These are phyloP conservation scores for Paguma larvata DNA, from an alignment of 2,797 vertebrate species.

Conservation along the genomic window DNA sequence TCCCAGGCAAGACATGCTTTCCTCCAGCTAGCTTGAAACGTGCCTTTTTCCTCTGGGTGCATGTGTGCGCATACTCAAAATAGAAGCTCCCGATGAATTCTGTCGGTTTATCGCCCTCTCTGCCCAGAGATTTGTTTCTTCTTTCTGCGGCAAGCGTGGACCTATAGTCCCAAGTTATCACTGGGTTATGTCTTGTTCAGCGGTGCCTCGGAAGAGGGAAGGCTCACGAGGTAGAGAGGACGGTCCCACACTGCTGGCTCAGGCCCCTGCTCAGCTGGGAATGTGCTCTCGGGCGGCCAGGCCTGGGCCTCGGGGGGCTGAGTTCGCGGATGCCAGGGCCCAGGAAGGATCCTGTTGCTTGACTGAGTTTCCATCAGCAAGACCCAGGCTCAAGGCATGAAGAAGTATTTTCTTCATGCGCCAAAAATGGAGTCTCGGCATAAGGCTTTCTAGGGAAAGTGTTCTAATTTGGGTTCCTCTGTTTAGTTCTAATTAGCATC, in stretches of 20 bases:
- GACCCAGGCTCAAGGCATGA: neutral
- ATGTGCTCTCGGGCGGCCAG: rapidly evolving
- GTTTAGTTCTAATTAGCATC: neutral
- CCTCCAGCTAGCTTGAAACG: neutral
- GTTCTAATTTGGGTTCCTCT: neutral
- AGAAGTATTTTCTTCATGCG: neutral
- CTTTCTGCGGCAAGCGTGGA: neutral
- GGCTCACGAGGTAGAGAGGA: neutral
- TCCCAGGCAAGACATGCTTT: neutral
- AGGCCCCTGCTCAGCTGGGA: neutral
- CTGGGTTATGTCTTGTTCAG: neutral
- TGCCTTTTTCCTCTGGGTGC: too few species aligned
- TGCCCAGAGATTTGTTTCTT: neutral
- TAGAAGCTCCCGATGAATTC: neutral
- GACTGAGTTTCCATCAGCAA: neutral
- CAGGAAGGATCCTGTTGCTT: neutral
- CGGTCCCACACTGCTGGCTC: neutral
- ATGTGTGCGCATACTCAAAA: neutral
- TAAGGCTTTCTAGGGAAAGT: neutral
- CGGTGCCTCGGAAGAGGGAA: neutral
- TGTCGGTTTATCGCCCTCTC: neutral
- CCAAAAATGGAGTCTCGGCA: neutral
- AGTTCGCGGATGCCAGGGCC: neutral
- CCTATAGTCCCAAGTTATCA: neutral
- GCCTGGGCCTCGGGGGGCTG: neutral